Conservation (phyloP, 2,797 vertebrate species). For the Dermochelys coriacea region DNA sequence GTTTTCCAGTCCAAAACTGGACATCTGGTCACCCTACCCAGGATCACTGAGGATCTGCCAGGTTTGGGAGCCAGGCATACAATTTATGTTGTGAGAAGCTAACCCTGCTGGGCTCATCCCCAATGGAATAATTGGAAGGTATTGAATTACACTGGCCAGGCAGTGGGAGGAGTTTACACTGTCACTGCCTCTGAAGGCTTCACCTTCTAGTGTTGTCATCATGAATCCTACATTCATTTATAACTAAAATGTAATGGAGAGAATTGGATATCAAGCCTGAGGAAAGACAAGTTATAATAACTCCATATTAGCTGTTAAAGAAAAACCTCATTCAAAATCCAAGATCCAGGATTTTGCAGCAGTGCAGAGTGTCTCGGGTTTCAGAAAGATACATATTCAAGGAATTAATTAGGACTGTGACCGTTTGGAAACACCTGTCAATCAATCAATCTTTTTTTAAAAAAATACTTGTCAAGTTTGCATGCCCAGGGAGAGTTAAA, state of each 20-base stretch:
- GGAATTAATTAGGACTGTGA: constrained; percentile 67
- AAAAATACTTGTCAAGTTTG: constrained; percentile 48
- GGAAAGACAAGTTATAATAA: constrained; percentile 49
- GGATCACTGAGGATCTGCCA: not conserved
- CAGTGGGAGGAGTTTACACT: not conserved
- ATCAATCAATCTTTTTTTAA: constrained; percentile 57
- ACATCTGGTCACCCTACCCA: no score
- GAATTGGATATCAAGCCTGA: constrained; percentile 32
- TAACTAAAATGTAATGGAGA: constrained; percentile 38
- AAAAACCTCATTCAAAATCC: constrained; percentile 32
- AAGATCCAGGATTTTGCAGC: constrained; percentile 31
- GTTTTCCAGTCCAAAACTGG: no score
- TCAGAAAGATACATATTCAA: constrained; percentile 59
- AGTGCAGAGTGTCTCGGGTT: constrained; percentile 18
- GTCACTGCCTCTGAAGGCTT: constrained; percentile 1
- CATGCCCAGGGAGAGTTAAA: constrained; percentile 60
- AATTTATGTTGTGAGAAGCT: not conserved
- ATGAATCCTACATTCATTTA: constrained; percentile 19
- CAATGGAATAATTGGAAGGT: not conserved
- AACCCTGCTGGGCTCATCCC: not conserved
- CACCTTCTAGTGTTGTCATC: constrained; percentile 8
- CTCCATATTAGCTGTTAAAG: constrained; percentile 28
- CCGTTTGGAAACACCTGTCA: constrained; percentile 57
- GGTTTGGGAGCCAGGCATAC: not conserved
- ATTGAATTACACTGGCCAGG: not conserved